Evolutionary conservation across 2,113 vertebrate species (phyloP).

Genomic region (Salvelinus fontinalis): DNA sequence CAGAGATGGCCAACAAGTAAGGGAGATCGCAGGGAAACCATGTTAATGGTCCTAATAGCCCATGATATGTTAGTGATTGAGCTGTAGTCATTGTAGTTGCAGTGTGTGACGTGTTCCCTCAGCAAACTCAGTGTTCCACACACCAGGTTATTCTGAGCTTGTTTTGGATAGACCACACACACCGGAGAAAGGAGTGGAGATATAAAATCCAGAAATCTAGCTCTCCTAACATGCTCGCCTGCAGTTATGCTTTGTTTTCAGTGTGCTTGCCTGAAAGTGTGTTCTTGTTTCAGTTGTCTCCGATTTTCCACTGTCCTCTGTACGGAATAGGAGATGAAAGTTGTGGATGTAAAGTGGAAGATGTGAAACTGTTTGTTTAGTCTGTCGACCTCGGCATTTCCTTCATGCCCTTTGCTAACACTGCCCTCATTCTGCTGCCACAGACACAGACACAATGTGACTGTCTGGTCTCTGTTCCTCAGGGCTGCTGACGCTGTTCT

Average conservation of each 20-base stretch:
- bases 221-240: too few relatives aligned
- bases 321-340: slow-evolving; percentile 47
- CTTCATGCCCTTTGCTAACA: slow-evolving; percentile 40
- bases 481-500: slow-evolving; percentile 97
- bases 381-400: slow-evolving; percentile 56
- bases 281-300: slow-evolving; percentile 22
- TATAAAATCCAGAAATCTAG: too few relatives aligned
- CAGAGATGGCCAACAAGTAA: slow-evolving; percentile 99
- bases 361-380: slow-evolving; percentile 17
- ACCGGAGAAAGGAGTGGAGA: too few relatives aligned
- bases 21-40: slow-evolving; percentile 39
- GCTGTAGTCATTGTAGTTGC: too few relatives aligned
- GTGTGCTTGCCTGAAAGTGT: not conserved
- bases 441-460: slow-evolving; percentile 33
- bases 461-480: slow-evolving; percentile 60
- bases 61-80: too few relatives aligned
- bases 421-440: slow-evolving; percentile 29
- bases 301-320: slow-evolving; percentile 39
- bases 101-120: too few relatives aligned
- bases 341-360: slow-evolving; percentile 29
- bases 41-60: too few relatives aligned
- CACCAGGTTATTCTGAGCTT: too few relatives aligned
- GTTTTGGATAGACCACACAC: too few relatives aligned
- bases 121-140: too few relatives aligned
- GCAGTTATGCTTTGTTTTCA: too few relatives aligned